A percentile compares a stretch with the other conserved stretches of the same genome.
Evolutionary conservation across 2,113 vertebrate genomes (phyloP).

Genomic region (Prionailurus bengalensis): DNA sequence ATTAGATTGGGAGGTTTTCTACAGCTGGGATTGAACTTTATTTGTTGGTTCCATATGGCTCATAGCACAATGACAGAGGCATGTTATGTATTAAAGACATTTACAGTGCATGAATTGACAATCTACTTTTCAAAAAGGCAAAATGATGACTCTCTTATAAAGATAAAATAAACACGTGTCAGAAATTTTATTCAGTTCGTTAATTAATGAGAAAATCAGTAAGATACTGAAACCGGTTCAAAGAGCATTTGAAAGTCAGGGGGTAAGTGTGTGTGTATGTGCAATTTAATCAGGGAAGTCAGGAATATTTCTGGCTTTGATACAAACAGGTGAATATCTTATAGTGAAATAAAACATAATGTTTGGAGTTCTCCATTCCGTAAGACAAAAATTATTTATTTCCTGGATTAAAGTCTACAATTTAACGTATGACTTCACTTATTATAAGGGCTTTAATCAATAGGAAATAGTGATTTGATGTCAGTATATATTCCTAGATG

Average conservation of each 20-base stretch:
- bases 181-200: background rate
- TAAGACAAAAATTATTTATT: background rate
- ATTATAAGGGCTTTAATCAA: background rate
- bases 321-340: background rate
- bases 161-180: background rate
- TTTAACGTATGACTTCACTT: background rate
- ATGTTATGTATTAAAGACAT: background rate
- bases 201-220: background rate
- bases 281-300: background rate
- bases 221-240: conserved; percentile 11
- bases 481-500: background rate
- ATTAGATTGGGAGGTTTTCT: conserved; percentile 51
- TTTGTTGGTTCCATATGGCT: background rate
- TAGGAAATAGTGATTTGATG: background rate
- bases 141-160: background rate
- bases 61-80: background rate
- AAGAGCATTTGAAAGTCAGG: background rate
- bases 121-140: background rate
- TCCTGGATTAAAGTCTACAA: background rate
- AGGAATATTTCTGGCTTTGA: background rate
- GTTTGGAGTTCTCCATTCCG: background rate
- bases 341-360: background rate
- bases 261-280: rapidly evolving
- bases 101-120: background rate
- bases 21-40: background rate